These are phyloP conservation scores for Chaenogobius annularis DNA, from an alignment of 2,113 vertebrate species.

Conservation along the genomic window DNA sequence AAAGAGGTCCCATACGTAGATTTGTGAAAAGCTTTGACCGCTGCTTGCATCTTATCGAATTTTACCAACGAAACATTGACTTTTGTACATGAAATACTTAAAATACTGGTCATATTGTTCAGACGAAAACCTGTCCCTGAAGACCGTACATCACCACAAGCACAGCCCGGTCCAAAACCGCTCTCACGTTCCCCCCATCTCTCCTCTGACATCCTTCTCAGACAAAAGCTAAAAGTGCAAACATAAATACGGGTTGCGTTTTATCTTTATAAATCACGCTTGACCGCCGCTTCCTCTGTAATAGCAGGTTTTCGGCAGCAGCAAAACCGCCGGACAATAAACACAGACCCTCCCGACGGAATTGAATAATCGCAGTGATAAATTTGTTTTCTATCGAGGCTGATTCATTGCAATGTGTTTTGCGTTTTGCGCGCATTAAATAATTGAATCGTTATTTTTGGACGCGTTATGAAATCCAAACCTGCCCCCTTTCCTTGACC, in stretches of 20 bases:
- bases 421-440: not conserved
- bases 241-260: not conserved
- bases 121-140: not conserved
- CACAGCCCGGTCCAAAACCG: not conserved
- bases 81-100: not conserved
- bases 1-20: too few species aligned
- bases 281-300: not conserved
- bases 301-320: not conserved
- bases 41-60: too few species aligned
- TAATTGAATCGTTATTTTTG: not conserved
- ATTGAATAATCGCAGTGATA: not conserved
- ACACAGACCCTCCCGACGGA: not conserved
- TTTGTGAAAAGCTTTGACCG: too few species aligned
- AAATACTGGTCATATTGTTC: not conserved
- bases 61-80: not conserved
- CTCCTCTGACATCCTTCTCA: not conserved
- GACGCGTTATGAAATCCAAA: not conserved
- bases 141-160: not conserved
- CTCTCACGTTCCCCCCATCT: not conserved
- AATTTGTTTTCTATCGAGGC: not conserved
- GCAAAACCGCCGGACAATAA: conserved; percentile 4
- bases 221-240: conserved; percentile 1
- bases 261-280: not conserved
- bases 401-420: not conserved
- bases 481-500: conserved; percentile 1